A percentile compares a stretch with the other conserved stretches of the same genome.
Evolutionary conservation across 2,113 vertebrate genomes (phyloP).

Genomic region (Syngnathus typhle): DNA sequence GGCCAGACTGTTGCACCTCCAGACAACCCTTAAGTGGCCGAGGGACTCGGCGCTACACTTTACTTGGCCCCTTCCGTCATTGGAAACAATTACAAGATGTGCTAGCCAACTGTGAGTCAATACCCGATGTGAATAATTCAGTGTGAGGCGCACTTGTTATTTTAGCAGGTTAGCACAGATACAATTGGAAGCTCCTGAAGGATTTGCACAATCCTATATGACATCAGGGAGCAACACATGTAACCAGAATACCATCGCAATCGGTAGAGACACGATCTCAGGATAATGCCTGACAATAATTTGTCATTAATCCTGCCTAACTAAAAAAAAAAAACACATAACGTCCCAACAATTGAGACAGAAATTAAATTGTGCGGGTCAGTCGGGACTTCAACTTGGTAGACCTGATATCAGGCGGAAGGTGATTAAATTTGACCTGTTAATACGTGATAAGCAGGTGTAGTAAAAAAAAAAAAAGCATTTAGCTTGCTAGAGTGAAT

Average conservation of each 20-base stretch:
- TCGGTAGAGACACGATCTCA: background rate
- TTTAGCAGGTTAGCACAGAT: conserved; percentile 9
- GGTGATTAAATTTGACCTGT: conserved; percentile 35
- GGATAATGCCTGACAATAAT: background rate
- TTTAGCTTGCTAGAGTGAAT: conserved; percentile 16
- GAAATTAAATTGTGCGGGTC: conserved; percentile 21
- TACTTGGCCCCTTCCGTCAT: conserved; percentile 11
- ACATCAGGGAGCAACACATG: background rate
- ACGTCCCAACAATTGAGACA: conserved; percentile 28
- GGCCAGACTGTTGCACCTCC: conserved; percentile 14
- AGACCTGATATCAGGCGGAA: conserved; percentile 25
- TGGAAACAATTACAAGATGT: conserved; percentile 27
- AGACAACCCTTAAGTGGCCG: conserved; percentile 21
- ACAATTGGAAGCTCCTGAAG: background rate
- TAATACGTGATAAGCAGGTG: conserved; percentile 24
- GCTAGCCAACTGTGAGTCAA: conserved; percentile 11
- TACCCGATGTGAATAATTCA: conserved; percentile 38
- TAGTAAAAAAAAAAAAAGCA: background rate
- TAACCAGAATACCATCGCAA: background rate
- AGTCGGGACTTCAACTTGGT: conserved; percentile 13
- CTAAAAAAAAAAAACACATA: background rate
- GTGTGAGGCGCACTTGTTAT: conserved; percentile 12
- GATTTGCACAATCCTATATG: background rate
- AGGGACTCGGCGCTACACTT: conserved; percentile 9
- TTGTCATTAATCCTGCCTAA: too few relatives aligned